Percentiles rank a stretch among this genome's conserved stretches.
Conservation (phyloP, 2,888 invertebrate genomes). For the Hedychridium roseum region DNA sequence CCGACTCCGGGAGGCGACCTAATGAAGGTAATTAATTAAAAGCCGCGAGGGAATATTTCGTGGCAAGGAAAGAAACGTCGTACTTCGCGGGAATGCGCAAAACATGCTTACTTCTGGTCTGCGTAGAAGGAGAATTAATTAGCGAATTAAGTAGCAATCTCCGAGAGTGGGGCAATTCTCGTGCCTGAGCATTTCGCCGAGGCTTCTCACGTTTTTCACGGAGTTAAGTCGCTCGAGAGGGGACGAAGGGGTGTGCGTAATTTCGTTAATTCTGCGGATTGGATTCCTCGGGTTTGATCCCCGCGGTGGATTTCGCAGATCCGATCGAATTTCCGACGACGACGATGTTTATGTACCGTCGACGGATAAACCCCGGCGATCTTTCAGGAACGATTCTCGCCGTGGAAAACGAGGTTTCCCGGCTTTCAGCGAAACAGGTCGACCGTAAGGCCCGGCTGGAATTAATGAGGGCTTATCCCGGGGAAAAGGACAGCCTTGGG, state of each 20-base stretch:
- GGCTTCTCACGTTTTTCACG: neutral
- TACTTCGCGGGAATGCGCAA: neutral
- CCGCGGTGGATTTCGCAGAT: neutral
- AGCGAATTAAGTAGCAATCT: neutral
- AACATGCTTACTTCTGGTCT: too few relatives aligned
- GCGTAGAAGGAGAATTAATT: neutral
- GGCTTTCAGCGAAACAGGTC: neutral
- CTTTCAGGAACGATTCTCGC: neutral
- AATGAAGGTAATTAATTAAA: too few relatives aligned
- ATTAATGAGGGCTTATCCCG: conserved; percentile 16
- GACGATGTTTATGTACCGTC: neutral
- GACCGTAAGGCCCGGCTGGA: neutral
- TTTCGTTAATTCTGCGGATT: neutral
- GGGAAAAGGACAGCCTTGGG: too few relatives aligned
- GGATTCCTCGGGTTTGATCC: neutral
- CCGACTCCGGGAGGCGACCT: too few relatives aligned
- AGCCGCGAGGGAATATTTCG: too few relatives aligned
- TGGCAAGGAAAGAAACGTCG: neutral
- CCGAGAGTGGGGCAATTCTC: neutral
- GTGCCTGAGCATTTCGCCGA: too few relatives aligned
- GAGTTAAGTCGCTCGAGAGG: neutral
- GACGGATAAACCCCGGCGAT: too few relatives aligned
- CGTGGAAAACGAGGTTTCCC: neutral
- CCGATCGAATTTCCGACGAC: neutral
- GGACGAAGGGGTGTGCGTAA: neutral